phyloP scores from a whole-genome alignment of 2,888 invertebrate genomes.

The Keiferia lycopersicella region DNA sequence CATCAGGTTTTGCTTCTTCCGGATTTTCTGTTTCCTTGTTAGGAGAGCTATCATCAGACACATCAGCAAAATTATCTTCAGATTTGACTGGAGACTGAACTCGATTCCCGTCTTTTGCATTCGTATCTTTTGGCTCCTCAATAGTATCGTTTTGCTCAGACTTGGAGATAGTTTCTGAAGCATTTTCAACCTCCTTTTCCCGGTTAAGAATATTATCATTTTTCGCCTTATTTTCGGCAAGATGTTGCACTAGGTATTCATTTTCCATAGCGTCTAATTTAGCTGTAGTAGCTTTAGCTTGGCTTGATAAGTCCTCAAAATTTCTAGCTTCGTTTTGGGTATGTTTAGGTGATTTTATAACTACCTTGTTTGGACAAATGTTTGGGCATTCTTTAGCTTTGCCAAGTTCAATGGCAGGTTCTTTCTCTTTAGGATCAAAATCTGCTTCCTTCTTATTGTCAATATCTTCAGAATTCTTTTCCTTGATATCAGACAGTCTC shows the following conservation, averaged over 20 bases:
- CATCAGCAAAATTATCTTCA: slow-evolving; percentile 67
- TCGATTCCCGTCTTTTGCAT: slow-evolving; percentile 44
- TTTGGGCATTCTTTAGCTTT: slow-evolving; percentile 68
- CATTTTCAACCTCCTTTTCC: slow-evolving; percentile 48
- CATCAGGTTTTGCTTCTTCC: slow-evolving; percentile 1
- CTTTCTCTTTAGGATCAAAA: slow-evolving; percentile 35
- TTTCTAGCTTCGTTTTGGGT: slow-evolving; percentile 36
- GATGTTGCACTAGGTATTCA: slow-evolving; percentile 59
- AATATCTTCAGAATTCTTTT: slow-evolving; percentile 47
- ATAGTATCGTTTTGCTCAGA: slow-evolving; percentile 34
- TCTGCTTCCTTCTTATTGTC: slow-evolving; percentile 25
- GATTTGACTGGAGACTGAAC: slow-evolving; percentile 61
- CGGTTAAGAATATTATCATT: slow-evolving; percentile 65
- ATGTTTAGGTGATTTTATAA: slow-evolving; percentile 65
- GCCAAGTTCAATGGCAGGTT: slow-evolving; percentile 59
- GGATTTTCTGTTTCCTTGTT: slow-evolving; percentile 37
- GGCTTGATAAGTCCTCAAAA: slow-evolving; percentile 49
- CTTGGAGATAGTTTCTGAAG: slow-evolving; percentile 43
- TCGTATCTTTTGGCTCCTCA: slow-evolving; percentile 19
- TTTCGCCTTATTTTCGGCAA: slow-evolving; percentile 54
- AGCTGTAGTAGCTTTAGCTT: slow-evolving; percentile 58
- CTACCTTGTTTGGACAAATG: slow-evolving; percentile 60
- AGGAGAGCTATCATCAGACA: slow-evolving; percentile 61
- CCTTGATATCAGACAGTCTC: slow-evolving; percentile 72
- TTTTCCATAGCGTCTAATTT: slow-evolving; percentile 70